Base-by-base conservation (phyloP, 2,888 invertebrate species). In the Clivina fossor region DNA sequence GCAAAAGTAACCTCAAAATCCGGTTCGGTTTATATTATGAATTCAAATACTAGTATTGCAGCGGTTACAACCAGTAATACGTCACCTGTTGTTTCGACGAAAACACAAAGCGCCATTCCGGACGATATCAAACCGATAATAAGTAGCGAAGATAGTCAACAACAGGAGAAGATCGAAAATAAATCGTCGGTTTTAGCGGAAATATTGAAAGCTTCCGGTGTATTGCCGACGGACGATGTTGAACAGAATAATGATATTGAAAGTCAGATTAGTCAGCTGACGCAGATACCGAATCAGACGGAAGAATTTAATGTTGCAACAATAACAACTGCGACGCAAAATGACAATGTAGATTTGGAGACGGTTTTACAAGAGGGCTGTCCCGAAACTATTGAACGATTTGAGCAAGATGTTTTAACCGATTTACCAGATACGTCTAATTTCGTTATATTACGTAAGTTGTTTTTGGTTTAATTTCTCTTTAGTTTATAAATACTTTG, bases 21-120 rank as follows among this genome's bases (percentile, higher is more conserved):
- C 7, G 62, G 68, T 0, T 66, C 70, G 9, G 55, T 71, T 16
- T 70, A 65, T 49, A 66, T 69, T 26, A 68, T 69, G 59, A 71
- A 70, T 57, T 65, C 68, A 9, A 47, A 59, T 28, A 53, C 53
- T 8, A 61, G 57, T 16, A 58, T 59, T 41, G 61, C 62, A 53
- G 61, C 61, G 24, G 37, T 63, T 48, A 65, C 65, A 2, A 62
- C 63, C 26, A 63, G 62, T 50, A 63, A 60, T 4, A 50, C 63
- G 8, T 59, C 63, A 7, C 62, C 64, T 1, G 58, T 64, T 22
- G 58, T 63, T 54, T 56, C 63, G 1, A 58, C 58, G 41, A 62
- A 62, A 51, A 51, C 59, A 60, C 19, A 44, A n/a, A 41, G 13
- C 4, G 43, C 30, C 38, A 55, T 47, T 30, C 30, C 18, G 19